A percentile compares a stretch with the other conserved stretches of the same genome.
These are phyloP conservation scores for Tipula confusa DNA, from an alignment of 2,888 invertebrate genomes.

Conservation along the genomic window DNA sequence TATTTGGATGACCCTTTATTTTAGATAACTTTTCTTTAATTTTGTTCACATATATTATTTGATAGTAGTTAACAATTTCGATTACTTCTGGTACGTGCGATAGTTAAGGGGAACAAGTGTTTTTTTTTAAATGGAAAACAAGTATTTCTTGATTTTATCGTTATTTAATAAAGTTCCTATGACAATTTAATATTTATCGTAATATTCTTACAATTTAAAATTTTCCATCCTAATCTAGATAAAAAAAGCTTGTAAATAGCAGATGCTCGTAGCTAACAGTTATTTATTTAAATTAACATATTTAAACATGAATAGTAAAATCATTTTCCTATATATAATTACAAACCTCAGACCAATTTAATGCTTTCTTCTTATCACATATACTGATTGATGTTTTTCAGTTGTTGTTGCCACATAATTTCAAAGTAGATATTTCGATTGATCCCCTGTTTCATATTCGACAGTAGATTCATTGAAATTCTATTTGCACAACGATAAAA, in stretches of 20 bases:
- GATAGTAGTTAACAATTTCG: too few species aligned
- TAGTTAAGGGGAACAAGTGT: too few species aligned
- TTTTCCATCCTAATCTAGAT: not conserved
- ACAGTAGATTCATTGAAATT: not conserved
- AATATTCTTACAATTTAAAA: not conserved
- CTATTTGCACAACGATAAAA: slow-evolving; percentile 20
- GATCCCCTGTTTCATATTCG: not conserved
- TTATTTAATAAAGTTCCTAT: not conserved
- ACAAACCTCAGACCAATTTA: not conserved
- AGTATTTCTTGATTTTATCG: not conserved
- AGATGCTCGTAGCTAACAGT: not conserved
- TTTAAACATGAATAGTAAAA: not conserved
- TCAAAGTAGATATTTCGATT: not conserved
- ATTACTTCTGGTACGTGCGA: too few species aligned
- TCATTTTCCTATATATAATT: not conserved
- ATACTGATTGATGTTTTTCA: slow-evolving; percentile 4
- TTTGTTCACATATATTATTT: too few species aligned
- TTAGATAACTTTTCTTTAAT: too few species aligned
- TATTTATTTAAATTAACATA: not conserved
- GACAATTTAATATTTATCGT: not conserved
- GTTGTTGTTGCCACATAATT: not conserved
- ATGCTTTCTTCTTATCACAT: not conserved
- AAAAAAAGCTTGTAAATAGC: not conserved
- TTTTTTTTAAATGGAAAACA: not conserved
- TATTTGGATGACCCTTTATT: too few species aligned